A percentile compares a stretch with the other conserved stretches of the same genome.
Conservation (phyloP, 1,140 invertebrate genomes). For the Scaptomyza montana region DNA sequence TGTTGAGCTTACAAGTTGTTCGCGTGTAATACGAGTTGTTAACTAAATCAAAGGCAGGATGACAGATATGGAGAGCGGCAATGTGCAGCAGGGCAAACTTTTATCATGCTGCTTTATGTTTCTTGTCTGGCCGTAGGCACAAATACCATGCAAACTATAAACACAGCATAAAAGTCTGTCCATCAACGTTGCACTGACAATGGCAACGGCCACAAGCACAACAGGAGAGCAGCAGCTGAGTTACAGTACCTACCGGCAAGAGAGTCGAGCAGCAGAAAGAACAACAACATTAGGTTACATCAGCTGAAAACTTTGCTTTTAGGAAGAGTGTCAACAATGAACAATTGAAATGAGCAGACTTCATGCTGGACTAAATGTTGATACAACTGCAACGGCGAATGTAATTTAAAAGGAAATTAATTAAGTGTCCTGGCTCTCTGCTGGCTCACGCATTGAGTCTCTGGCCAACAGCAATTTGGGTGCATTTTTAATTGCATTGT, state of each 20-base stretch:
- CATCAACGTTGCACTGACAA: slow-evolving; percentile 20
- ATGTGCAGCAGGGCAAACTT: slow-evolving; percentile 30
- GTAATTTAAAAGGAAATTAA: slow-evolving; percentile 76
- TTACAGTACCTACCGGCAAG: too few species aligned
- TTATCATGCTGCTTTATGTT: slow-evolving; percentile 22
- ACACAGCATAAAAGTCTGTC: slow-evolving; percentile 51
- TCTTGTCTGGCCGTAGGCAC: slow-evolving; percentile 38
- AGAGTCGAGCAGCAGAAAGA: neutral
- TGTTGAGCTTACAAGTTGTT: slow-evolving; percentile 27
- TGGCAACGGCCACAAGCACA: slow-evolving; percentile 26
- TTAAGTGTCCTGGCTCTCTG: slow-evolving; percentile 59
- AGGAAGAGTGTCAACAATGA: slow-evolving; percentile 59
- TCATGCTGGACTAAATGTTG: slow-evolving; percentile 39
- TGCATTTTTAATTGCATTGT: slow-evolving; percentile 69
- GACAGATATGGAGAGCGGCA: slow-evolving; percentile 17
- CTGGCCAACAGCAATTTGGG: slow-evolving; percentile 44
- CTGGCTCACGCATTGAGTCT: slow-evolving; percentile 9
- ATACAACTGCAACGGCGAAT: slow-evolving; percentile 59
- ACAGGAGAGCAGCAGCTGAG: slow-evolving; percentile 12
- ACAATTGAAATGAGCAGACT: slow-evolving; percentile 60
- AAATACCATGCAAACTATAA: slow-evolving; percentile 52
- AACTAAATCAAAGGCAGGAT: slow-evolving; percentile 41
- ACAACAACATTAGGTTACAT: slow-evolving; percentile 11
- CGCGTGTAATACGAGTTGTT: slow-evolving; percentile 47
- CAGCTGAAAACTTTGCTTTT: slow-evolving; percentile 54